Evolutionary conservation across 2,797 vertebrate species (phyloP), one percentile per base, ranked within the genome.

Genomic region (Chelmon rostratus): DNA sequence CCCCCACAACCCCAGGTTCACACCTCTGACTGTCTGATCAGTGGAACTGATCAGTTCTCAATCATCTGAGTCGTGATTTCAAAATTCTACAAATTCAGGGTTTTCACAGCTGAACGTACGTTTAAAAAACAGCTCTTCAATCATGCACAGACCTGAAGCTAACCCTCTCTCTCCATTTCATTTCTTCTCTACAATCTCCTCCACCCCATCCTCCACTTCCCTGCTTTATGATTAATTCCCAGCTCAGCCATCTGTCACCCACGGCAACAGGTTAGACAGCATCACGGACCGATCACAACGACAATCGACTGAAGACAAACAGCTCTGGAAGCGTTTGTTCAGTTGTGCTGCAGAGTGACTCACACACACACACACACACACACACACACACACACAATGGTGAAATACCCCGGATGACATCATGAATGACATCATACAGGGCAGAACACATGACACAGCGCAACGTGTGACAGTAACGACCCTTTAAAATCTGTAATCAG

Each of bases 241-340:
- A 18, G 15, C 37, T 68, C 65, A 13, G 38, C 61, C 83, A 73
- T 69, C 66, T 74, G 82, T 84, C 74, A 8, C 77, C 64, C 74
- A 76, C 65, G 38, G 70, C 42, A 84, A 88, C 88, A 50, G 77
- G 84, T 75, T 68, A 68, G 63, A 42, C 31, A 31, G 57, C 44
- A 12, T 56, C 28, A 0, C 2, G 6, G 28, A 40, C 44, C 2
- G 25, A 73, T 64, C 71, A 35, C 46, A 47, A 33, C 58, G 75
- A 77, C 78, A 71, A 66, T 52, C 6, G 53, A 57, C 50, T 38
- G 53, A n/a, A 18, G 58, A 37, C 53, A 63, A 49, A 67, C 54
- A 19, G 37, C 59, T 61, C 68, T 19, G 68, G 49, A 59, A 64
- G 81, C 73, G 78, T 53, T 61, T 4, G 42, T 61, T 62, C 42